Base-by-base conservation (phyloP, 2,888 invertebrate species). In the Lasioglossum pauxillum region DNA sequence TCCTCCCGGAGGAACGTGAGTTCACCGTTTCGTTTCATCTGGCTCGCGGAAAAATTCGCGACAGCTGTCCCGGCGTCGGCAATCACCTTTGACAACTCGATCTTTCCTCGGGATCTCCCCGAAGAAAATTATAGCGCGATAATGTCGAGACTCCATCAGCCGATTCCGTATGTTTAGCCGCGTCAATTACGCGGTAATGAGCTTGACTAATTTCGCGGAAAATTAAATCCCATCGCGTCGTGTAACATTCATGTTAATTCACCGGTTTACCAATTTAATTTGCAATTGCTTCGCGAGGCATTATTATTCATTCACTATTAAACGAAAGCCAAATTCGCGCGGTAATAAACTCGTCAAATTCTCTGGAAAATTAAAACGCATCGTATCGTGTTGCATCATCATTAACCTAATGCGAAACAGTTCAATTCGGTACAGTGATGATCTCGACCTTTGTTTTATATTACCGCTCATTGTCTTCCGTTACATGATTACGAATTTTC, bases 11-110 rank as follows among this genome's bases (percentile, higher is more conserved):
- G 23, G 23, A 23, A 35, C 69, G 38, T 41, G 41, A 41, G 71
- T 71, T 71, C 71, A 12, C n/a, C 71, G 41, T 71, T 38, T 41
- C 41, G 71, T 71, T 69, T 41, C 71, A 41, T 71, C 38, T 23
- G 71, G 71, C 71, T 38, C 38, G 71, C 12, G 38, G 12, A 5
- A n/a, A 35, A 41, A 41, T 71, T 41, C n/a, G 38, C 71, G 38
- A 38, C 71, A 41, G 38, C 38, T 71, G 38, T 71, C 71, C 19
- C 38, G 5, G 12, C 41, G 41, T 5, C 4, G 67, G 35, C 71
- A 71, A 71, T 41, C 38, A 41, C 41, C 23, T 71, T 41, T n/a
- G 41, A 64, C 64, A 64, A 31, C 16, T 64, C 31, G 64, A 31
- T 31, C 8, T 31, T 8, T 64, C 64, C 64, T 1, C 8, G 31